Evolutionary conservation across 2,113 vertebrate genomes (phyloP), one percentile per base, ranked within the genome.

Genomic region (Paratilapia polleni): DNA sequence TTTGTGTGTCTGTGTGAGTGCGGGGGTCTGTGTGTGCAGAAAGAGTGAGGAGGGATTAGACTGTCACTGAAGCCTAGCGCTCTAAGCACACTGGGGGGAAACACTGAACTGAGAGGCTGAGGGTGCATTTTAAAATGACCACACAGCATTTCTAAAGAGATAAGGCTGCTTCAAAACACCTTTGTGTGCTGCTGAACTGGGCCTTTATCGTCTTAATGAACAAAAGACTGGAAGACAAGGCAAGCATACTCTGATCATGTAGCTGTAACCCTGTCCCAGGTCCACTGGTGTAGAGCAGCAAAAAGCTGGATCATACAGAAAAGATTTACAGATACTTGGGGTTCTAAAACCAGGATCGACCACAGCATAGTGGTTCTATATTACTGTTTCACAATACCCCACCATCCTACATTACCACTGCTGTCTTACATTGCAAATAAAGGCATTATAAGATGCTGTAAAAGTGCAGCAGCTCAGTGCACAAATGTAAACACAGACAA

Each of bases 131-230:
- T 90, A 84, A 93, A 95, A 79, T 88, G 91, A 89, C 86, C 92
- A 93, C 89, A 68, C 93, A 93, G 93, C 94, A 88, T 87, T 94
- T 93, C 83, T 78, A 88, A 84, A 89, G 88, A 88, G 85, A 85
- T 52, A 66, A 70, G 80, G 52, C 58, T 28, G 85, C 83, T 88
- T 90, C 87, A 56, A 52, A 86, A 87, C 77, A 68, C 80, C 70
- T 85, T 85, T 90, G 87, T 91, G 89, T 12, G 63, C 20, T 66
- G 54, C 77, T 76, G 81, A 85, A 86, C 77, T 73, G 61, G 41
- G 60, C 68, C 41, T 87, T 87, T 84, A 76, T 79, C 41, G 80
- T 81, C 87, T 83, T 56, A 77, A 70, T 20, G 19, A 86, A 85
- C 75, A 91, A 86, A 86, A 78, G 47, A 73, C 41, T 2, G 59